Base-by-base conservation (phyloP, 2,797 vertebrate species). In the Bucorvus abyssinicus region DNA sequence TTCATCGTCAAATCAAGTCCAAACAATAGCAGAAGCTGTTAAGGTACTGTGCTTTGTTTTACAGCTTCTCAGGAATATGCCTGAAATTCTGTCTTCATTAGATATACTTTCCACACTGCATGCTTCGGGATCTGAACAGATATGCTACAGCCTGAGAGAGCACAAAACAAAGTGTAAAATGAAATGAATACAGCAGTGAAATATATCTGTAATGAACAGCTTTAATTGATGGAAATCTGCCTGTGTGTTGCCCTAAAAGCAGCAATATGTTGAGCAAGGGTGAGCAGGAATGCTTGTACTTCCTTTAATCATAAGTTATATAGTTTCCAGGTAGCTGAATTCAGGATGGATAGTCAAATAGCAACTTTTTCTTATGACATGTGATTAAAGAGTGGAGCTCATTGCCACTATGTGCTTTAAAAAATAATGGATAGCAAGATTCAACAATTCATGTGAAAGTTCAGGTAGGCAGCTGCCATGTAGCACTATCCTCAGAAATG, bases 11-110 rank as follows among this genome's bases (percentile, higher is more conserved):
- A 61, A 89, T 91, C 79, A 81, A 88, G 79, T 81, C 73, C 59
- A 93, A 91, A 91, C 85, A 94, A 84, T 75, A 87, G 56, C 69
- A 91, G 68, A 92, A 93, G 36, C 36, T 88, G 80, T 60, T 47
- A 84, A 84, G 69, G 50, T 73, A 16, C 61, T 70, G n/a, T 84
- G 27, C 80, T 86, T 92, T 88, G n/a, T 91, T 90, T 90, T 36
- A 47, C 27, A 42, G 42, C 71, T 95, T 53, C 87, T 93, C 32
- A 67, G 83, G 38, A 95, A 40, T 73, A 60, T n/a, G 61, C 26
- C n/a, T 63, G 44, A 73, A 86, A 86, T 88, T 86, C 68, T 92
- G 61, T 24, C 50, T 85, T 93, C 11, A 1, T 71, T 68, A 56
- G 55, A 20, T 65, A 23, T 61, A 23, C 47, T 86, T 91, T 78